phyloP scores from a whole-genome alignment of 2,888 invertebrate genomes.

The Amorpha juglandis region DNA sequence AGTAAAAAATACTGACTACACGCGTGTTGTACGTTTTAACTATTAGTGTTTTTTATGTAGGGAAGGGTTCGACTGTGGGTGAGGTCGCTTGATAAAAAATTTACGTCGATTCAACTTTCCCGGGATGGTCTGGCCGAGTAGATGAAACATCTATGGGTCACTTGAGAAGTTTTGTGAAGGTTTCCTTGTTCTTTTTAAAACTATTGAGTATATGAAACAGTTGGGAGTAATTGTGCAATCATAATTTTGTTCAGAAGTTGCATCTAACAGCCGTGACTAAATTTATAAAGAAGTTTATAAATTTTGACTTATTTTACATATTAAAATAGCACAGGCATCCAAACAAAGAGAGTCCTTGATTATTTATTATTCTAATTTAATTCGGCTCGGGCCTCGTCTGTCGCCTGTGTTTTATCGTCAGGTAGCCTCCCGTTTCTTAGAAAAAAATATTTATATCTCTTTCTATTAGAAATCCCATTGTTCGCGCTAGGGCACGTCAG shows the following conservation, averaged over 20 bases:
- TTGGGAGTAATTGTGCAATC: not conserved
- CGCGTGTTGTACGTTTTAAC: slow-evolving; percentile 79
- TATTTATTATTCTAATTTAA: slow-evolving; percentile 81
- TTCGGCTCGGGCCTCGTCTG: slow-evolving; percentile 68
- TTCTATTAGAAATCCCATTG: slow-evolving; percentile 83
- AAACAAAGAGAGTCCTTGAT: slow-evolving; percentile 68
- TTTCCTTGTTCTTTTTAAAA: slow-evolving; percentile 32
- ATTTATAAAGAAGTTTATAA: not conserved
- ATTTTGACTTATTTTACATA: slow-evolving; percentile 5
- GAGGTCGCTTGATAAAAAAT: slow-evolving; percentile 75
- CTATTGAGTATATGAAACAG: slow-evolving; percentile 34
- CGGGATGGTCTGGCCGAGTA: slow-evolving; percentile 59
- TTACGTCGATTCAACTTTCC: slow-evolving; percentile 71
- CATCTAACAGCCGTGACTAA: slow-evolving; percentile 17
- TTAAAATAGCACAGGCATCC: slow-evolving; percentile 43
- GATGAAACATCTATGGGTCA: slow-evolving; percentile 61
- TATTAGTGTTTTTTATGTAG: slow-evolving; percentile 74
- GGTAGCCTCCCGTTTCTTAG: slow-evolving; percentile 80
- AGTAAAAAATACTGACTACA: slow-evolving; percentile 75
- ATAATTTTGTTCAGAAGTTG: not conserved
- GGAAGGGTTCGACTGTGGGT: slow-evolving; percentile 76
- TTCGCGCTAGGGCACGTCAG: slow-evolving; percentile 83
- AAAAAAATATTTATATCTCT: slow-evolving; percentile 82
- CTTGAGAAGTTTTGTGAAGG: slow-evolving; percentile 51
- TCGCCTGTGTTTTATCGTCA: slow-evolving; percentile 81